Evolutionary conservation across 23 tunicate species (phyloP), one percentile per base, ranked within the genome.

Genomic region (Aplidium turbinatum): DNA sequence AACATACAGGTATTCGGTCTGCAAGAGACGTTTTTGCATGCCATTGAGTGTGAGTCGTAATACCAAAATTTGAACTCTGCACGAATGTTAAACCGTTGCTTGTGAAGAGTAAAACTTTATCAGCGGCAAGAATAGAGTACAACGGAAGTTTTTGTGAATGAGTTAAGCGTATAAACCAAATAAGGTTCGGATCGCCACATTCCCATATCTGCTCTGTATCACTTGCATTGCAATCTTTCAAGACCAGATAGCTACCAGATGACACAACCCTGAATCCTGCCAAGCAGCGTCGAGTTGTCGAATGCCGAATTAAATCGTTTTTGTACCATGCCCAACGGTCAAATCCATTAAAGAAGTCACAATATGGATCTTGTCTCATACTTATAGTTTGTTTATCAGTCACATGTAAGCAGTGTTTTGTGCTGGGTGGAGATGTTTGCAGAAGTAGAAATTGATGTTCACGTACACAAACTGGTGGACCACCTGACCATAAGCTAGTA

Each of bases 321-420:
- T 75, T 58, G 28, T 78, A 47, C 94, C 94, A 87, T 0, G 80
- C 67, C 94, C 94, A 87, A 23, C 66, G 55, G 39, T 35, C 39
- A 4, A 50, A 65, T 18, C 70, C 25, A 9, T 48, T 31, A 0
- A 36, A 6, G 16, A 68, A 34, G 36, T 33, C 46, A 51, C 86
- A 80, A 24, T 31, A 36, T 0, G 27, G 26, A 47, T 25, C 11
- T 3, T 33, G 22, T 73, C 50, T 50, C 29, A 68, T 38, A 21
- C 38, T 28, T 3, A 74, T 50, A 7, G 13, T 26, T 7, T 38
- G 18, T 16, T 36, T 20, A 11, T 32, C 39, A 9, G 73, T 56
- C 2, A 68, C 80, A 54, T 36, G 23, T n/a, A 87, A 3, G 38
- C 94, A 87, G 0, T 45, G 31, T 0, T 51, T 39, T 1, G 56